phyloP scores from a whole-genome alignment of 37 sponge, comb jelly and placozoan species.

The Sycon ciliatum region DNA sequence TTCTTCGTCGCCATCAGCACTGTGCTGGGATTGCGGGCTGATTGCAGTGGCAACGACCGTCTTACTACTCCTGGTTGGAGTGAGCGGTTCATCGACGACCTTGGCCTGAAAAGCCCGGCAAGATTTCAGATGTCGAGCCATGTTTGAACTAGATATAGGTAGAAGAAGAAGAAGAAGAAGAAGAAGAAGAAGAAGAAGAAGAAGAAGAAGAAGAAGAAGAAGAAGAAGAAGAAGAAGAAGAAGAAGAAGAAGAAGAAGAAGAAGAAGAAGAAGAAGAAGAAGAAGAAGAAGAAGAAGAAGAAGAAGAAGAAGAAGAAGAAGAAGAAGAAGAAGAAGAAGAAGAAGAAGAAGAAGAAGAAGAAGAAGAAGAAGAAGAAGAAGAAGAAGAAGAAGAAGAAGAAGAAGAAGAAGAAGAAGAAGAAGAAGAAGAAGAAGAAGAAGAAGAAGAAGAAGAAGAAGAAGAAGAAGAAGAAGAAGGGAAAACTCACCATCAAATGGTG shows the following conservation, averaged over 20 bases:
- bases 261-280: conserved; percentile 8
- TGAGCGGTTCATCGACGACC: too few relatives aligned
- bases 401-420: conserved; percentile 8
- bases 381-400: conserved; percentile 8
- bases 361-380: conserved; percentile 6
- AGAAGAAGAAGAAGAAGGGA: too few relatives aligned
- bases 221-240: conserved; percentile 8
- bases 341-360: conserved; percentile 2
- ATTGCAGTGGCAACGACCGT: too few relatives aligned
- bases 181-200: conserved; percentile 6
- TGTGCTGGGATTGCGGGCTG: too few relatives aligned
- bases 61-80: too few relatives aligned
- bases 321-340: background rate
- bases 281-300: conserved; percentile 8
- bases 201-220: conserved; percentile 8
- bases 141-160: too few relatives aligned
- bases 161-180: conserved; percentile 2
- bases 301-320: conserved; percentile 6
- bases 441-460: conserved; percentile 8
- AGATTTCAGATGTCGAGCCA: too few relatives aligned
- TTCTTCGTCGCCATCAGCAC: too few relatives aligned
- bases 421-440: conserved; percentile 6
- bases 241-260: conserved; percentile 2
- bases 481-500: too few relatives aligned
- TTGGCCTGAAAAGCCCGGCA: too few relatives aligned